Percentiles rank a stretch among this genome's conserved stretches.
Evolutionary conservation across 2,797 vertebrate genomes (phyloP).

Genomic region (Falco berigora): DNA sequence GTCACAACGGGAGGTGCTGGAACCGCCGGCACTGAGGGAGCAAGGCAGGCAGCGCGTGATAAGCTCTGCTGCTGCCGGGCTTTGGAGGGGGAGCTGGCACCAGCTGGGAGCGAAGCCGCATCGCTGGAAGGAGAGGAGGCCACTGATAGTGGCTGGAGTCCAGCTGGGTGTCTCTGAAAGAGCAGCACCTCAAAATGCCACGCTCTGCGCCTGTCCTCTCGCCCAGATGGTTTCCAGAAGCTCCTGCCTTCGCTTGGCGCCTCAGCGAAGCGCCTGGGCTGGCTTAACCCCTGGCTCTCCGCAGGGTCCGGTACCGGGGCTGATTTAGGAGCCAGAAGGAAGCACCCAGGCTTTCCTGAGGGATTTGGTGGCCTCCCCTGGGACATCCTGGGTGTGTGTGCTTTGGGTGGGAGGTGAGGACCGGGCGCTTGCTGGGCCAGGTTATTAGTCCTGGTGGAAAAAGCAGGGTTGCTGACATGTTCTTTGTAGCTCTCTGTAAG

Average conservation of each 20-base stretch:
- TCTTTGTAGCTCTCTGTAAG: background rate
- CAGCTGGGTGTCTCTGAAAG: background rate
- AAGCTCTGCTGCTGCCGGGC: rapidly evolving
- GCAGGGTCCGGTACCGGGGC: rapidly evolving
- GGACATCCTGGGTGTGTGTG: background rate
- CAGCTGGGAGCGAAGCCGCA: background rate
- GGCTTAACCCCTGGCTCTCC: rapidly evolving
- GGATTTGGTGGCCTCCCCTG: background rate
- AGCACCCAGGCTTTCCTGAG: background rate
- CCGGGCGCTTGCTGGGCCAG: background rate
- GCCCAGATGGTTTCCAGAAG: background rate
- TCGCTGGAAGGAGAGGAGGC: background rate
- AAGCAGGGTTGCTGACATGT: background rate
- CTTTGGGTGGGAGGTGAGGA: background rate
- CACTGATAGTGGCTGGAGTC: rapidly evolving
- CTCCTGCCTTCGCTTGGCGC: background rate
- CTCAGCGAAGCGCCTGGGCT: background rate
- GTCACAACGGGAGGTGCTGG: background rate
- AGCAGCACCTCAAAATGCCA: rapidly evolving
- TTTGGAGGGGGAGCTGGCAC: too few species aligned
- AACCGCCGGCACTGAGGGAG: background rate
- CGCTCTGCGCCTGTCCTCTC: background rate
- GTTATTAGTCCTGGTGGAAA: background rate
- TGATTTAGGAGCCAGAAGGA: background rate
- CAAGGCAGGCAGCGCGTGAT: background rate